These are phyloP conservation scores for Platycercus adscitus DNA, from an alignment of 2,113 vertebrate species.

Conservation along the genomic window DNA sequence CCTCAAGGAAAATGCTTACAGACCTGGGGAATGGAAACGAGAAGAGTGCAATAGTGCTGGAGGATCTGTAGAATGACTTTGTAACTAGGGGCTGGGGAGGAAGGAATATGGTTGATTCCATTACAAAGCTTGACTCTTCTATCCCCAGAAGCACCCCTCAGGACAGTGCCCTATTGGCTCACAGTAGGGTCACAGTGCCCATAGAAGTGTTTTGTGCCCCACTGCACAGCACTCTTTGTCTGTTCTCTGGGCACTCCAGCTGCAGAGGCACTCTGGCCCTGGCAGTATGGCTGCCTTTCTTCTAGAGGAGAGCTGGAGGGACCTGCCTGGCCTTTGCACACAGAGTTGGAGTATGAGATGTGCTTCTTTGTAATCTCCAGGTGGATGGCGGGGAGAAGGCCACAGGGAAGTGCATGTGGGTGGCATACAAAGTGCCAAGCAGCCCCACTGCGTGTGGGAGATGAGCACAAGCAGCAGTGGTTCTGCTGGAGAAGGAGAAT, in stretches of 20 bases:
- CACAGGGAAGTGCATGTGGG: accelerated
- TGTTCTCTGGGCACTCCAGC: not conserved
- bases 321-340: not conserved
- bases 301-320: not conserved
- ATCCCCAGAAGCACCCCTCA: not conserved
- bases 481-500: not conserved
- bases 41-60: not conserved
- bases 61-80: not conserved
- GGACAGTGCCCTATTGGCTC: not conserved
- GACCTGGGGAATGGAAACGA: not conserved
- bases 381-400: accelerated
- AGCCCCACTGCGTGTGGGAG: not conserved
- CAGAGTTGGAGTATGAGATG: not conserved
- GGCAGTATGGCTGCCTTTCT: not conserved
- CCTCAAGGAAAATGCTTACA: not conserved
- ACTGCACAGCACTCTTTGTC: not conserved
- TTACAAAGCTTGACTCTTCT: not conserved
- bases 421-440: not conserved
- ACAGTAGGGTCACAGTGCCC: not conserved
- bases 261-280: not conserved
- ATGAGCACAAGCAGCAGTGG: not conserved
- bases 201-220: not conserved
- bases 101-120: not conserved
- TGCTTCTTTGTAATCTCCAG: accelerated
- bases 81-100: not conserved